These are phyloP conservation scores for Danionella dracula DNA, from an alignment of 2,797 vertebrate species.

Conservation along the genomic window DNA sequence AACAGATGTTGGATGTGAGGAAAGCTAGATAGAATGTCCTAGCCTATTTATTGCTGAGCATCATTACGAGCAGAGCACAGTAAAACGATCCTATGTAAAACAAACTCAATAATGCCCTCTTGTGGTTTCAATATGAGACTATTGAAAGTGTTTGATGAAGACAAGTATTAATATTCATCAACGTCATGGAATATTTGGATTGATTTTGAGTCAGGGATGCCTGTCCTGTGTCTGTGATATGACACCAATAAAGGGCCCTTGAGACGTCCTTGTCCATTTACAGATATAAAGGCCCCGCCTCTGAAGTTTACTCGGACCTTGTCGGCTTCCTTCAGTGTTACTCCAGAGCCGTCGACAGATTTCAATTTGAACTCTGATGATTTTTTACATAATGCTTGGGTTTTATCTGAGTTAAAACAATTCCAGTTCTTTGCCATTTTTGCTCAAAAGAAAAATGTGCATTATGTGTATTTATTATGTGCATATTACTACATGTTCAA, in stretches of 20 bases:
- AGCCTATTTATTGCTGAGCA: neutral
- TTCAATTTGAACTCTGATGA: constrained; percentile 58
- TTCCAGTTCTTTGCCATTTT: neutral
- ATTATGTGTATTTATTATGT: too few relatives aligned
- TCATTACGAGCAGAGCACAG: neutral
- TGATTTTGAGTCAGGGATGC: constrained; percentile 53
- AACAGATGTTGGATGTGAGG: constrained; percentile 1
- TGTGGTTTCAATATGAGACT: constrained; percentile 51
- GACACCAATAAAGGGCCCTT: constrained; percentile 49
- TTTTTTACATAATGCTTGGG: constrained; percentile 38
- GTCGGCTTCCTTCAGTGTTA: constrained; percentile 22
- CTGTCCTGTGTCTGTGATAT: constrained; percentile 39
- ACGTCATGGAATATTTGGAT: constrained; percentile 54
- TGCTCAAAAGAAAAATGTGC: neutral
- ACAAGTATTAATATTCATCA: constrained; percentile 45
- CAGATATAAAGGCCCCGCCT: constrained; percentile 35
- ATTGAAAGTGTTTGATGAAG: neutral
- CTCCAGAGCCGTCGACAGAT: constrained; percentile 41
- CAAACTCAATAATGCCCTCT: constrained; percentile 57
- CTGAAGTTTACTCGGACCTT: constrained; percentile 50
- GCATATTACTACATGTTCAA: too few relatives aligned
- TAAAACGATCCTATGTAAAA: neutral
- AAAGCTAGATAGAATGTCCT: neutral
- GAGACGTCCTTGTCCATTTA: constrained; percentile 49
- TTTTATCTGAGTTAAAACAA: constrained; percentile 8